Evolutionary conservation across 2,888 invertebrate species (phyloP), one percentile per base, ranked within the genome.

Genomic region (Celastrina argiolus): DNA sequence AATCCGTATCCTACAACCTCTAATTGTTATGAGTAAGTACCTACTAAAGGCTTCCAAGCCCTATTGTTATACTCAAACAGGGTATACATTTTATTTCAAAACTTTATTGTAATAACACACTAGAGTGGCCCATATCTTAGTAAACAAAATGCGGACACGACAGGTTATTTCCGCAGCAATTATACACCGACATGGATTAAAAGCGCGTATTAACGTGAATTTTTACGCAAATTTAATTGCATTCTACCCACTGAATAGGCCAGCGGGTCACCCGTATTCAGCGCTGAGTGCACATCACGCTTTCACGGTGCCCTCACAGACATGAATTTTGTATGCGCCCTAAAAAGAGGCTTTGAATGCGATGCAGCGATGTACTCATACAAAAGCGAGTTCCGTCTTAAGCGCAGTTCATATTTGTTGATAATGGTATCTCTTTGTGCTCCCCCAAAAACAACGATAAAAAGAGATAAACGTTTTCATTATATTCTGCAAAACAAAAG

Each of bases 241-340:
- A 61, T 61, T 61, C 14, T 61, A 39, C 39, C 16, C 34, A 39
- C 36, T 61, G 34, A 61, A 61, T 61, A 18, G 18, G 18, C 61
- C 14, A 61, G 14, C 34, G 61, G 61, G 61, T 61, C 61, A 61
- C 61, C 61, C 34, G 36, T 36, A 61, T 61, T 61, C 61, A 61
- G 61, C 18, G 56, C 31, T 58, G 56, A 31, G 31, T 10, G 36
- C 61, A 61, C 12, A 39, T 22, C 18, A 61, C 34, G 61, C 61
- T 36, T 61, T 61, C 61, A 61, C 39, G 12, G 18, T 18, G 22
- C 34, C 61, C 36, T 61, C 39, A 61, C 61, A 36, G 39, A 36
- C 39, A 61, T 61, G 61, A 61, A 61, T 61, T 61, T 34, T 61
- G 61, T 61, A 61, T 61, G 61, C 61, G 61, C 36, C 61, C 61